Evolutionary conservation across 2,888 invertebrate species (phyloP).

Genomic region (Tipula vernalis): DNA sequence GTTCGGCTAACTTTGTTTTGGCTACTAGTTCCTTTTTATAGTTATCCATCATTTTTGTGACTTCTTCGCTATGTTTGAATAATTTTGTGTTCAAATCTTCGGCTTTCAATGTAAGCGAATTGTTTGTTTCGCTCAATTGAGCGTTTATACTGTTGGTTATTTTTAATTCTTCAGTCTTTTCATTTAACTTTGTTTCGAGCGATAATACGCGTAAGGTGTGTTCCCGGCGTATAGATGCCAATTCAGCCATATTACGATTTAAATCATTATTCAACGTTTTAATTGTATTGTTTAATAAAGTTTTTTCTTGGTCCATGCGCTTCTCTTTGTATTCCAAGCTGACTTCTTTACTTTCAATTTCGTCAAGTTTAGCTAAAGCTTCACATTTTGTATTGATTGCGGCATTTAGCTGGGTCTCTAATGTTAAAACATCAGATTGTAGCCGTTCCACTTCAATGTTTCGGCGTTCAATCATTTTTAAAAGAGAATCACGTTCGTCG

Average conservation of each 20-base stretch:
- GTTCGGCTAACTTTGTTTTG: slow-evolving; percentile 68
- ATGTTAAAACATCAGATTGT: slow-evolving; percentile 50
- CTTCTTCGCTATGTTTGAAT: slow-evolving; percentile 57
- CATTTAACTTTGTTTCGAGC: slow-evolving; percentile 61
- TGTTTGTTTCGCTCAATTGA: slow-evolving; percentile 55
- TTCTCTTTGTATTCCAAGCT: slow-evolving; percentile 70
- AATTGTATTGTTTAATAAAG: slow-evolving; percentile 64
- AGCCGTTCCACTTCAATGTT: slow-evolving; percentile 61
- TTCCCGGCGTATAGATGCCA: slow-evolving; percentile 64
- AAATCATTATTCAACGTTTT: slow-evolving; percentile 66
- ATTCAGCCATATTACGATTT: slow-evolving; percentile 61
- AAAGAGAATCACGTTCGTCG: slow-evolving; percentile 63
- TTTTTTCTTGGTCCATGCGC: slow-evolving; percentile 69
- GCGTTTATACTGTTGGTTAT: slow-evolving; percentile 55
- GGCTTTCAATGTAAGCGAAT: slow-evolving; percentile 50
- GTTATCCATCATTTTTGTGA: slow-evolving; percentile 55
- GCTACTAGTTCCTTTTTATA: slow-evolving; percentile 71
- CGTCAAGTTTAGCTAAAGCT: slow-evolving; percentile 65
- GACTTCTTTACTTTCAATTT: slow-evolving; percentile 67
- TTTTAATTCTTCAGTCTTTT: slow-evolving; percentile 66
- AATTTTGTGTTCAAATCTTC: slow-evolving; percentile 58
- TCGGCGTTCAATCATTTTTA: slow-evolving; percentile 56
- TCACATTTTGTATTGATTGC: slow-evolving; percentile 75
- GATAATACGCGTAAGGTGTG: slow-evolving; percentile 49
- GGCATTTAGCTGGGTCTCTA: slow-evolving; percentile 60